A percentile compares a stretch with the other conserved stretches of the same genome.
Evolutionary conservation across 2,888 invertebrate genomes (phyloP).

Genomic region (Sesia bembeciformis): DNA sequence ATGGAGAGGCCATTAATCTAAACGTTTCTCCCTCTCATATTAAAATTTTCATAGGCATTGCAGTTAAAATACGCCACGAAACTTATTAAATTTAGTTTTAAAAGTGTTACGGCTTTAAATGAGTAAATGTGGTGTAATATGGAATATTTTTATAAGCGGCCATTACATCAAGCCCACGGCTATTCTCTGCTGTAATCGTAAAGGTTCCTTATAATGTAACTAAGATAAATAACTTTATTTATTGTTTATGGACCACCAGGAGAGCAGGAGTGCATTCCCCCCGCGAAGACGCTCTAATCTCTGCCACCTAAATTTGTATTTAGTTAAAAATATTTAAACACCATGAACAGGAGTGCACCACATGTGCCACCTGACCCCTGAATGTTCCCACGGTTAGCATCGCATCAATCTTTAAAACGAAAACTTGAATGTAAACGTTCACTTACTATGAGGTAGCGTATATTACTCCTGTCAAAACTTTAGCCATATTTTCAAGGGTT

Average conservation of each 20-base stretch:
- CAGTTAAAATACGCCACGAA: too few relatives aligned
- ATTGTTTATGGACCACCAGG: conserved; percentile 67
- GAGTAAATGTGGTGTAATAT: too few relatives aligned
- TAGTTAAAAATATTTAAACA: conserved; percentile 65
- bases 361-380: conserved; percentile 71
- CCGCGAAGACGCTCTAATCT: conserved; percentile 49
- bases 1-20: too few relatives aligned
- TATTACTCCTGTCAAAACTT: conserved; percentile 30
- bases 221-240: conserved; percentile 40
- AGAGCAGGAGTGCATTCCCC: conserved; percentile 33
- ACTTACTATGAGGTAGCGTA: conserved; percentile 25
- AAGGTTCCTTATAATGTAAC: neutral
- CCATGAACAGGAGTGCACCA: conserved; percentile 61
- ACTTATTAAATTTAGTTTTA: too few relatives aligned
- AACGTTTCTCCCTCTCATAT: too few relatives aligned
- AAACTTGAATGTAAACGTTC: conserved; percentile 42
- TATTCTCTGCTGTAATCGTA: neutral
- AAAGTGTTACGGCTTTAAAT: too few relatives aligned
- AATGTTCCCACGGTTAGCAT: conserved; percentile 65
- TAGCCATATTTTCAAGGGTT: conserved; percentile 10
- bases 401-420: conserved; percentile 42
- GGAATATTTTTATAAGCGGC: conserved; percentile 25
- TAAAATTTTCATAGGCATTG: too few relatives aligned
- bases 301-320: conserved; percentile 48
- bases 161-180: conserved; percentile 26